These are phyloP conservation scores for Odocoileus virginianus DNA, from an alignment of 2,113 vertebrate species.

Conservation along the genomic window DNA sequence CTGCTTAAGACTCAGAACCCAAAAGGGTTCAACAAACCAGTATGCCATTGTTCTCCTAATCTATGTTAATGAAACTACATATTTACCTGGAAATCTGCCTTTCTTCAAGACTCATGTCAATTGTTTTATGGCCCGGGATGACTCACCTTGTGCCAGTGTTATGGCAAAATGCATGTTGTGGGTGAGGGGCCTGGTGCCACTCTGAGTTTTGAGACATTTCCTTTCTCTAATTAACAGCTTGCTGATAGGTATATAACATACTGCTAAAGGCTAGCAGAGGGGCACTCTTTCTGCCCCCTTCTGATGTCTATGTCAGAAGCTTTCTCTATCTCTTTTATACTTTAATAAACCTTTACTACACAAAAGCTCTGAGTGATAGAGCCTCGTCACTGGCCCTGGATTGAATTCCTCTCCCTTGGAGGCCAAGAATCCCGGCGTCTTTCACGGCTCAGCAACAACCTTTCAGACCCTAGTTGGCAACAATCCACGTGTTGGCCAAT, in stretches of 20 bases:
- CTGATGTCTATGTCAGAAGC: background rate
- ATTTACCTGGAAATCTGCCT: background rate
- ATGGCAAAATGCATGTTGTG: background rate
- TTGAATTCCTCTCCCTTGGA: background rate
- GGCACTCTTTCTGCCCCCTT: background rate
- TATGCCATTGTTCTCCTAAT: background rate
- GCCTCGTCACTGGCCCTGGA: background rate
- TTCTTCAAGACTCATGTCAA: background rate
- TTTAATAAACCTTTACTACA: background rate
- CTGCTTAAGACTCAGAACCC: background rate
- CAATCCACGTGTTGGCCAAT: background rate
- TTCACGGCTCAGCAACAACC: background rate
- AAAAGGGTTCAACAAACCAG: background rate
- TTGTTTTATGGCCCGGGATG: background rate
- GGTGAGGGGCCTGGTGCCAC: background rate
- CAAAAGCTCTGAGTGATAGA: background rate
- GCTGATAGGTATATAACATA: background rate
- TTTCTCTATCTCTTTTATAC: background rate
- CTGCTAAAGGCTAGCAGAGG: background rate
- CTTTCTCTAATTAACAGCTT: background rate
- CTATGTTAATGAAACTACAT: background rate
- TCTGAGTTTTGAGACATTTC: background rate
- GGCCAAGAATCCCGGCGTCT: fast-evolving
- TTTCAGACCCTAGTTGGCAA: background rate
- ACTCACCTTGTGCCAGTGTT: background rate